Conservation (phyloP, 2,113 vertebrate genomes). For the Forbesichthys agassizii region DNA sequence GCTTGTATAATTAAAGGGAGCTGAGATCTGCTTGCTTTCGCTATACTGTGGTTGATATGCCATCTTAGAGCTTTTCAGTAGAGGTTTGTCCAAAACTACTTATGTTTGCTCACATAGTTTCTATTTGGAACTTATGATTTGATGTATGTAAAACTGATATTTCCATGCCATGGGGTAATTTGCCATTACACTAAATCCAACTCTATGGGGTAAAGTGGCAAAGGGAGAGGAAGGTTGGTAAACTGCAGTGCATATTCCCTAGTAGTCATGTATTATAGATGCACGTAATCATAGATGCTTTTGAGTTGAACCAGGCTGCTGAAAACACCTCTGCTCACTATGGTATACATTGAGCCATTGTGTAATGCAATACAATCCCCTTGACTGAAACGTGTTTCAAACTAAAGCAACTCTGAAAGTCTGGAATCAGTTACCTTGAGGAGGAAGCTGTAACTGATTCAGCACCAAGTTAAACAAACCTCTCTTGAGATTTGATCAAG, state of each 20-base stretch:
- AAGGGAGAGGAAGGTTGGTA: slow-evolving; percentile 12
- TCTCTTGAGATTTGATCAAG: slow-evolving; percentile 50
- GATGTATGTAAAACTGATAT: slow-evolving; percentile 60
- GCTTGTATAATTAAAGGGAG: no score
- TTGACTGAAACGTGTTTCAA: slow-evolving; percentile 48
- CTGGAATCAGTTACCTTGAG: slow-evolving; percentile 63
- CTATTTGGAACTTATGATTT: slow-evolving; percentile 64
- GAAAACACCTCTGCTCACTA: slow-evolving; percentile 48
- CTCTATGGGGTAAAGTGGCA: slow-evolving; percentile 2
- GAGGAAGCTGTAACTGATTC: slow-evolving; percentile 40
- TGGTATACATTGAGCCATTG: slow-evolving; percentile 46
- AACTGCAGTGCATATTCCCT: not conserved
- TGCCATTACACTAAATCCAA: slow-evolving; percentile 13
- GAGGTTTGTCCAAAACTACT: slow-evolving; percentile 59
- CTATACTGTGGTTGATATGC: slow-evolving; percentile 35
- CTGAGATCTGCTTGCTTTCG: not conserved
- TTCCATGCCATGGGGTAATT: slow-evolving; percentile 23
- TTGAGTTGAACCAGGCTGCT: slow-evolving; percentile 52
- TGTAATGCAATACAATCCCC: slow-evolving; percentile 51
- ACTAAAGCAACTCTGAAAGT: slow-evolving; percentile 41
- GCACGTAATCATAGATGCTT: slow-evolving; percentile 47
- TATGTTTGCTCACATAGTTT: slow-evolving; percentile 56
- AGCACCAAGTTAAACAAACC: slow-evolving; percentile 64
- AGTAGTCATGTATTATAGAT: slow-evolving; percentile 9
- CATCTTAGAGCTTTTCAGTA: slow-evolving; percentile 48